phyloP scores from a whole-genome alignment of 2,113 vertebrate species.

The Oncorhynchus mykiss region DNA sequence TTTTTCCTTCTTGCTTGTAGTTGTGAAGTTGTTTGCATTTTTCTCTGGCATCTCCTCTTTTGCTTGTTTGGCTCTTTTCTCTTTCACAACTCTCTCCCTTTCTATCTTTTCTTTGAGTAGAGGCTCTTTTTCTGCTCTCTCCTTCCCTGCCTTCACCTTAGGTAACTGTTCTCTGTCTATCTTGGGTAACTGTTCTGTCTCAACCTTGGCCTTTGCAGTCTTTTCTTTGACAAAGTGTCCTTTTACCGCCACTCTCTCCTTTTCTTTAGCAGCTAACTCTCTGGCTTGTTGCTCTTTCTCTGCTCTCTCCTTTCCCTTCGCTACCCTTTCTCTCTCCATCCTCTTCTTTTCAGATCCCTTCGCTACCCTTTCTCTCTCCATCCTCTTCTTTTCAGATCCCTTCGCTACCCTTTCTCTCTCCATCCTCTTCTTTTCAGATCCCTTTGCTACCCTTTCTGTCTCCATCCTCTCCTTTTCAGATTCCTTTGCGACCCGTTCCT shows the following conservation, averaged over 20 bases:
- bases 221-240: not conserved
- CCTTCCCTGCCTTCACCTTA: not conserved
- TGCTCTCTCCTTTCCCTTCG: slow-evolving; percentile 24
- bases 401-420: slow-evolving; percentile 8
- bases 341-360: not conserved
- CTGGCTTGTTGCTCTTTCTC: not conserved
- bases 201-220: not conserved
- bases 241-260: not conserved
- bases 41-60: slow-evolving; percentile 9
- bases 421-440: slow-evolving; percentile 49
- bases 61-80: slow-evolving; percentile 2
- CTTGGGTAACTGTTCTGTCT: not conserved
- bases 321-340: not conserved
- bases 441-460: not conserved
- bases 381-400: not conserved
- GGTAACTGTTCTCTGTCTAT: not conserved
- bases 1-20: not conserved
- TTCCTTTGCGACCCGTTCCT: not conserved
- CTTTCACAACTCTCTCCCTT: not conserved
- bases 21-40: not conserved
- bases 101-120: slow-evolving; percentile 19
- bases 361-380: not conserved
- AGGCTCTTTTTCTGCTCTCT: not conserved
- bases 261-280: not conserved
- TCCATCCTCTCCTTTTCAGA: too few species aligned